These are phyloP conservation scores for Leptinotarsa tumamoca DNA, from an alignment of 2,888 invertebrate species.

Conservation along the genomic window DNA sequence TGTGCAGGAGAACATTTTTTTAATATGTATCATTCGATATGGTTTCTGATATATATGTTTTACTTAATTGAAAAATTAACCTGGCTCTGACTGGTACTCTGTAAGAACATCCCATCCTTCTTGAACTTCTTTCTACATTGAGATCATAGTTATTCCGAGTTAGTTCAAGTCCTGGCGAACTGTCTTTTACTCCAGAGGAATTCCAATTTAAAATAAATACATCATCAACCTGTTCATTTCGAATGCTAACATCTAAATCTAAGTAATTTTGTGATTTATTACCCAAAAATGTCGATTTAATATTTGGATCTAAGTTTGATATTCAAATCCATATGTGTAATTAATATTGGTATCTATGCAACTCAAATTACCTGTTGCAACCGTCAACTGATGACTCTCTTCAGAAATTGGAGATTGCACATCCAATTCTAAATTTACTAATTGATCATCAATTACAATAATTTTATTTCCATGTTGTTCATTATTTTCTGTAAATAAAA, in stretches of 20 bases:
- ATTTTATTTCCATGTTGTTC: not conserved
- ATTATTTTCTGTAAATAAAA: too few species aligned
- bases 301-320: too few species aligned
- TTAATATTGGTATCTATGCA: not conserved
- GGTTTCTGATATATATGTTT: too few species aligned
- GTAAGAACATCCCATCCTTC: slow-evolving; percentile 10
- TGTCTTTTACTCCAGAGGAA: slow-evolving; percentile 6
- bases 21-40: too few species aligned
- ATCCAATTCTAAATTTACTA: not conserved
- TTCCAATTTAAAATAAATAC: not conserved
- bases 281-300: too few species aligned
- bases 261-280: not conserved
- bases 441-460: not conserved
- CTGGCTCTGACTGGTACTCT: not conserved
- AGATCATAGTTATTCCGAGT: not conserved
- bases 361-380: not conserved
- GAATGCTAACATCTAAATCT: not conserved
- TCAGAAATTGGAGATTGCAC: not conserved
- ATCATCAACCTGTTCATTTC: not conserved
- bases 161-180: not conserved
- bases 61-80: not conserved
- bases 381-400: not conserved
- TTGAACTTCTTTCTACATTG: not conserved
- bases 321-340: not conserved
- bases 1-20: too few species aligned